Evolutionary conservation across 53 echinoderm and acorn worm species (phyloP), one percentile per base, ranked within the genome.

Genomic region (Pentamera pediparva): DNA sequence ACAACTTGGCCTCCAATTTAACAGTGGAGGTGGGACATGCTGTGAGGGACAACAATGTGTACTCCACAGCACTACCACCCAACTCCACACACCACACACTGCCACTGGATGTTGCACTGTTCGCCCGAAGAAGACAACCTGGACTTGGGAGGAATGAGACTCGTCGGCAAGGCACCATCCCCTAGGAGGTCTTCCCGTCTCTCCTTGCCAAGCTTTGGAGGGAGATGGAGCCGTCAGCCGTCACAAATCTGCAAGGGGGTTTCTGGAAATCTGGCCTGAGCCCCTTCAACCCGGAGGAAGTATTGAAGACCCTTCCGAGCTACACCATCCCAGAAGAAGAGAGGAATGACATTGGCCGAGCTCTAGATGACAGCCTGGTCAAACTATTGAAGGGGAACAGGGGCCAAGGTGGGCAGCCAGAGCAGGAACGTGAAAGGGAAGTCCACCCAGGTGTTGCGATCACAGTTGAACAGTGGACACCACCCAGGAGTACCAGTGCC

Each of bases 61-160:
- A 2, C 39, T 69, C 39, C 18, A 39, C 40, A 36, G 30, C 32
- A 25, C 37, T 69, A 6, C 69, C 69, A 38, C 21, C 69, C 22
- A 69, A 69, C 35, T 38, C 28, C 1, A 53, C 76, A 2, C 60
- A 75, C 38, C n/a, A 59, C 6, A 26, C 41, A 27, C 41, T 59
- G 39, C 76, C 76, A 2, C 29, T 75, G 24, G 76, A 75, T 37
- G 39, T 59, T 3, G 76, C 76, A 15, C n/a, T 57, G 28, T 75
- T 52, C 28, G n/a, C n/a, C n/a, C n/a, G n/a, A n/a, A n/a, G n/a
- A n/a, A n/a, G n/a, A n/a, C n/a, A n/a, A n/a, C n/a, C n/a, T n/a
- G n/a, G n/a, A n/a, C n/a, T n/a, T n/a, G n/a, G 53, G 73, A 3
- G 12, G 32, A 59, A 59, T 30, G 60, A 31, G 30, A 30, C 62